These are phyloP conservation scores for Eumaeus atala DNA, from an alignment of 1,140 invertebrate species.

Conservation along the genomic window DNA sequence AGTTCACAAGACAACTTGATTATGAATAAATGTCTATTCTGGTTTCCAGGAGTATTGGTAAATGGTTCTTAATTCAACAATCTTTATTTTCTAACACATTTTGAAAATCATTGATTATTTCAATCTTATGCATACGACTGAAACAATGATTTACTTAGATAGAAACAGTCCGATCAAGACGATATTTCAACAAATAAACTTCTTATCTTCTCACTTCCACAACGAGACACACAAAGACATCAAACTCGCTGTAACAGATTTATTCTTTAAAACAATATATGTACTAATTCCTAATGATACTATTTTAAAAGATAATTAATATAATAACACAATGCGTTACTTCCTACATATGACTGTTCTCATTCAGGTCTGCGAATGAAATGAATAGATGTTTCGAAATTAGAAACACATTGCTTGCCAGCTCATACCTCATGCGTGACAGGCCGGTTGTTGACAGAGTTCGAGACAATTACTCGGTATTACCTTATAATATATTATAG, in stretches of 20 bases:
- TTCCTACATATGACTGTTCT: slow-evolving; percentile 50
- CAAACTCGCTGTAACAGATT: too few relatives aligned
- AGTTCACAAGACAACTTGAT: too few relatives aligned
- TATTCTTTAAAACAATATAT: too few relatives aligned
- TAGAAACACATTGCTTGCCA: slow-evolving; percentile 60
- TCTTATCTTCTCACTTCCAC: too few relatives aligned
- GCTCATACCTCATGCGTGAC: slow-evolving; percentile 58
- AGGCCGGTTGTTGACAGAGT: slow-evolving; percentile 49
- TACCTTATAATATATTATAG: slow-evolving; percentile 61
- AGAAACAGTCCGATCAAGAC: too few relatives aligned
- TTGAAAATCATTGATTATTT: not conserved
- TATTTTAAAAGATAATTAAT: slow-evolving; percentile 13
- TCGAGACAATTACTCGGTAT: slow-evolving; percentile 60
- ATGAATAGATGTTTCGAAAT: slow-evolving; percentile 66
- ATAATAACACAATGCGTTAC: slow-evolving; percentile 16
- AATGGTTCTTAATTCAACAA: too few relatives aligned
- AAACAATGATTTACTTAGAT: too few relatives aligned
- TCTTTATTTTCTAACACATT: not conserved
- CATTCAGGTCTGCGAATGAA: slow-evolving; percentile 55
- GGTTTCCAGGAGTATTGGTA: too few relatives aligned
- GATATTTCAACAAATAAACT: too few relatives aligned
- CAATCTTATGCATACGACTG: not conserved
- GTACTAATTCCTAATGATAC: slow-evolving; percentile 8
- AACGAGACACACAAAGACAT: too few relatives aligned
- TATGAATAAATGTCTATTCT: too few relatives aligned